A percentile compares a stretch with the other conserved stretches of the same genome.
Conservation (phyloP, 2,113 vertebrate genomes). For the Macrotis lagotis region DNA sequence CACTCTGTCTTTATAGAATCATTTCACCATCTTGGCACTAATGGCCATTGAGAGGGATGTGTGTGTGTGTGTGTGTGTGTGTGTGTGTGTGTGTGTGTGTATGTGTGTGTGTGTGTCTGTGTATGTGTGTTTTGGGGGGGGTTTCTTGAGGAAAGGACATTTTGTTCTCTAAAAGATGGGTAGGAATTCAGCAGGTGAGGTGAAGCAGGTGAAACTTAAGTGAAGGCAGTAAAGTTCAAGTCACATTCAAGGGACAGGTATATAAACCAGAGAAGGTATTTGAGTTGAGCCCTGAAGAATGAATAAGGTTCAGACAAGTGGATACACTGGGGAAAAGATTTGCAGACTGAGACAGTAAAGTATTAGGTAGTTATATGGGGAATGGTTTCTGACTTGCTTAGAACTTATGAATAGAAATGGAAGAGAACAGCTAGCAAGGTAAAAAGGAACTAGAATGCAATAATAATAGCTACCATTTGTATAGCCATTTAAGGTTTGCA, state of each 20-base stretch:
- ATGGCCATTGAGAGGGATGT: no score
- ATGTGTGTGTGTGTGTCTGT: no score
- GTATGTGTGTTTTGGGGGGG: background rate
- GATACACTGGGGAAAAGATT: background rate
- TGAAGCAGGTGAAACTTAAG: background rate
- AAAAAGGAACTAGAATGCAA: background rate
- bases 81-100: no score
- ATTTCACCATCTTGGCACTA: no score
- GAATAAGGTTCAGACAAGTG: background rate
- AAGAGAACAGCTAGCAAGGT: background rate
- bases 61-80: background rate
- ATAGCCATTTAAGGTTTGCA: background rate
- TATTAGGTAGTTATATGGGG: background rate
- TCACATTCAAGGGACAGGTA: background rate
- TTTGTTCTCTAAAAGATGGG: background rate
- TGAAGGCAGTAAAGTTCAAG: background rate
- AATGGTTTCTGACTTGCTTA: background rate
- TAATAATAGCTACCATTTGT: background rate
- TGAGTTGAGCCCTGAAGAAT: background rate
- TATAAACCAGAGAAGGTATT: background rate
- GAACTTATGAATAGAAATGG: background rate
- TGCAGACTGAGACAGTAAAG: background rate
- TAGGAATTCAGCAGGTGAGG: background rate
- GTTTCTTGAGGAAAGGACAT: background rate
- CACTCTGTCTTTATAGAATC: no score